A percentile compares a stretch with the other conserved stretches of the same genome.
These are phyloP conservation scores for Eilema caniola DNA, from an alignment of 2,888 invertebrate genomes.

Conservation along the genomic window DNA sequence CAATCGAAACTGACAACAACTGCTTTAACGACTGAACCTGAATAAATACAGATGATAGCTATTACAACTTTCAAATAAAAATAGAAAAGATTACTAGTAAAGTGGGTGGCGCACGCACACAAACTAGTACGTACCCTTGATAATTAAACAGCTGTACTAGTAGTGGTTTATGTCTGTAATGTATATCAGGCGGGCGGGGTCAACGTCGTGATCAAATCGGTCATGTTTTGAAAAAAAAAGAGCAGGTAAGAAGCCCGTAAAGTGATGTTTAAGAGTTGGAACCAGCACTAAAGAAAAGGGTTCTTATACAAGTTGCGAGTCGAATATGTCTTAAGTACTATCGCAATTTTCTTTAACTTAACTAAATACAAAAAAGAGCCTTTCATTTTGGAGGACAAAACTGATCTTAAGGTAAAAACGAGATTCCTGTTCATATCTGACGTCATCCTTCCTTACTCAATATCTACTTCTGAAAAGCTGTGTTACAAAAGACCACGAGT, in stretches of 20 bases:
- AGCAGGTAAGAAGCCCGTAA: not conserved
- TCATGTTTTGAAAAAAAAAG: not conserved
- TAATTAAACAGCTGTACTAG: slow-evolving; percentile 4
- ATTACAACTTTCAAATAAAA: not conserved
- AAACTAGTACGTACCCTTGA: not conserved
- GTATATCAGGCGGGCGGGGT: not conserved
- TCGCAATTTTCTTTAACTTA: too few species aligned
- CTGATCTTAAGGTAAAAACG: too few species aligned
- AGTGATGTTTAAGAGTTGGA: too few species aligned
- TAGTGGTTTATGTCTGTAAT: slow-evolving; percentile 4
- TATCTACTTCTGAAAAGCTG: too few species aligned
- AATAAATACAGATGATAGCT: not conserved
- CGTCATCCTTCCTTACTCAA: too few species aligned
- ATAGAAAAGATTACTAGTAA: slow-evolving; percentile 4
- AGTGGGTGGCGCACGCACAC: not conserved
- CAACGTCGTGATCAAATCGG: not conserved
- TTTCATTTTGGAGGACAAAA: too few species aligned
- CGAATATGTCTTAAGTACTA: too few species aligned
- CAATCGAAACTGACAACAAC: not conserved
- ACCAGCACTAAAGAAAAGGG: too few species aligned
- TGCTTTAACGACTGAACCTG: not conserved
- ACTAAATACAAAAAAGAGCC: too few species aligned
- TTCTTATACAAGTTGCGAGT: too few species aligned
- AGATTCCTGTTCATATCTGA: too few species aligned
- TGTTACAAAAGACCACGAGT: too few species aligned